Conservation (phyloP, 2,797 vertebrate species). For the Macroramphosus scolopax region DNA sequence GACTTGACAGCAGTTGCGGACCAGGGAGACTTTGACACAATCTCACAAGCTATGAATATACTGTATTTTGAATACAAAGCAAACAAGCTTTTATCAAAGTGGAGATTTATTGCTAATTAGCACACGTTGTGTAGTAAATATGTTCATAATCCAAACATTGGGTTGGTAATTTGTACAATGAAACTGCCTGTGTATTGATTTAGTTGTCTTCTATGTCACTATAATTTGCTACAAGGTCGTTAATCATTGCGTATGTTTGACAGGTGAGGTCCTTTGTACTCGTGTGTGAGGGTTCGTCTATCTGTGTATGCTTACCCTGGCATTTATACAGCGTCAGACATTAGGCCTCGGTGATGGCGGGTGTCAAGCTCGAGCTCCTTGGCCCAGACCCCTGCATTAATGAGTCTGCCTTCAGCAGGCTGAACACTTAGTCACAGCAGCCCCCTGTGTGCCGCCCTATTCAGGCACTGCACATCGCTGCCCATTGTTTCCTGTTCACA, state of each 20-base stretch:
- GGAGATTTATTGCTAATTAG: too few relatives aligned
- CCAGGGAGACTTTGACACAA: too few relatives aligned
- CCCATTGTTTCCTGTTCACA: constrained; percentile 72
- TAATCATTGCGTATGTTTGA: constrained; percentile 55
- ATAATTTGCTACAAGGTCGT: constrained; percentile 46
- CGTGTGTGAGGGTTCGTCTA: constrained; percentile 47
- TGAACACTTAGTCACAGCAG: constrained; percentile 64
- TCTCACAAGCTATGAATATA: too few relatives aligned
- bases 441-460: constrained; percentile 55
- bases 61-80: constrained; percentile 20
- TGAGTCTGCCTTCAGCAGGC: constrained; percentile 70
- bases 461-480: constrained; percentile 57
- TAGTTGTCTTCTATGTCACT: constrained; percentile 19
- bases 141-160: not conserved
- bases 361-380: constrained; percentile 61
- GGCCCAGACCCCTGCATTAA: constrained; percentile 74
- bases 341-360: constrained; percentile 61
- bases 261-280: constrained; percentile 48
- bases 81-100: too few relatives aligned
- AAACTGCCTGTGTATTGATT: constrained; percentile 19
- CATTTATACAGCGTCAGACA: constrained; percentile 67
- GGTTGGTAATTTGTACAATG: too few relatives aligned
- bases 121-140: not conserved
- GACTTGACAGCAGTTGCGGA: too few relatives aligned
- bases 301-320: constrained; percentile 61